Percentiles rank a stretch among this genome's conserved stretches.
Conservation (phyloP, 1,140 invertebrate genomes). For the Zaprionus gabonicus region DNA sequence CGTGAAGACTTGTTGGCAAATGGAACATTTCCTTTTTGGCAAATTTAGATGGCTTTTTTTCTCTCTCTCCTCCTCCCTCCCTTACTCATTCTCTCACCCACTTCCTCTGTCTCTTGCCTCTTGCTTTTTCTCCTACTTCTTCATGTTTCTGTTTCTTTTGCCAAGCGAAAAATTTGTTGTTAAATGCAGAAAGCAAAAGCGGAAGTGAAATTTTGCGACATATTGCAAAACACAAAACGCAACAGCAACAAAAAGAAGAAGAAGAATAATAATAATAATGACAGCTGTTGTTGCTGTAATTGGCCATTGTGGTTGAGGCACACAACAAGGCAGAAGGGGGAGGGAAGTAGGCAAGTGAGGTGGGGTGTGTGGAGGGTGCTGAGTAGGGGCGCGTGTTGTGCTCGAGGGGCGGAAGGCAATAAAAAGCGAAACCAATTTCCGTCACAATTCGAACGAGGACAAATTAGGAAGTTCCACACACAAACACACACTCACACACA, state of each 20-base stretch:
- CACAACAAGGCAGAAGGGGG: not conserved
- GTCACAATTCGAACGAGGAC: slow-evolving; percentile 68
- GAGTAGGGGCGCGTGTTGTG: not conserved
- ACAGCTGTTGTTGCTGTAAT: slow-evolving; percentile 31
- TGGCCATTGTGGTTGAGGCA: slow-evolving; percentile 52
- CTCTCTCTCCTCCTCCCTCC: not conserved
- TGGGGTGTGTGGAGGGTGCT: not conserved
- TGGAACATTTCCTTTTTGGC: slow-evolving; percentile 69
- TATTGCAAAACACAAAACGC: slow-evolving; percentile 69
- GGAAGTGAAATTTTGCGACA: slow-evolving; percentile 70
- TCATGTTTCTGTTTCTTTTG: slow-evolving; percentile 24
- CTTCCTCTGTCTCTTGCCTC: slow-evolving; percentile 15
- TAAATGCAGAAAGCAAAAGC: slow-evolving; percentile 38
- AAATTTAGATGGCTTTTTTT: slow-evolving; percentile 60
- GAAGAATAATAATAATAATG: slow-evolving; percentile 3
- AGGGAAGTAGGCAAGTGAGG: not conserved
- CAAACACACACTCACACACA: slow-evolving; percentile 8
- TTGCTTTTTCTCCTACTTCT: not conserved
- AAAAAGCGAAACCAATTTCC: slow-evolving; percentile 65
- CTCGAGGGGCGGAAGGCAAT: slow-evolving; percentile 13
- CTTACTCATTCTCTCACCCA: not conserved
- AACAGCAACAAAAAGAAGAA: slow-evolving; percentile 5
- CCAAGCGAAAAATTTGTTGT: slow-evolving; percentile 15
- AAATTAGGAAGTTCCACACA: slow-evolving; percentile 62
- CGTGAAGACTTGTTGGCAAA: slow-evolving; percentile 47